Percentiles rank a stretch among this genome's conserved stretches.
phyloP scores from a whole-genome alignment of 2,888 invertebrate genomes.

The Apantesis nais region DNA sequence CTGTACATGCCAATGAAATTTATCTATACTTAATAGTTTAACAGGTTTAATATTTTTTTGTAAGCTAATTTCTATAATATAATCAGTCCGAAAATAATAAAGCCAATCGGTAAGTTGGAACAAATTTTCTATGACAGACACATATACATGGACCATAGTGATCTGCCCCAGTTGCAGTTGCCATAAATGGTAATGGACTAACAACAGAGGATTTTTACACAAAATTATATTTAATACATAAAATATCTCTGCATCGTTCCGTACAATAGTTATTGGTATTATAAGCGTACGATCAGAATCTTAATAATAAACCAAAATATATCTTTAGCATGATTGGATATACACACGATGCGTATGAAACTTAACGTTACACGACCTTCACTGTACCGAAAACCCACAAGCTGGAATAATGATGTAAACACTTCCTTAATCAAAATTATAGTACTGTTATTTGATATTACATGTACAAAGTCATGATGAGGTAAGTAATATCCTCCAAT shows the following conservation, averaged over 20 bases:
- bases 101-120: neutral
- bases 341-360: neutral
- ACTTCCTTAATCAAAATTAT: neutral
- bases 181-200: neutral
- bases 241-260: neutral
- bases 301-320: conserved; percentile 10
- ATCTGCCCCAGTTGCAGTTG: no score
- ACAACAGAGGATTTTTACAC: neutral
- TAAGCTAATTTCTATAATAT: neutral
- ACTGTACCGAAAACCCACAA: neutral
- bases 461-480: conserved; percentile 97
- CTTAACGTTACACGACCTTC: neutral
- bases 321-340: neutral
- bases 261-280: neutral
- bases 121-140: neutral
- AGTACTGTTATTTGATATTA: neutral
- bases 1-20: neutral
- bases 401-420: neutral
- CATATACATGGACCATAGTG: no score
- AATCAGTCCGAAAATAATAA: neutral
- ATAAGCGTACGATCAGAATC: neutral
- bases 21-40: no score
- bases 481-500: conserved; percentile 99
- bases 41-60: neutral
- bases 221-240: neutral